Evolutionary conservation across 2,113 vertebrate genomes (phyloP), one percentile per base, ranked within the genome.

Genomic region (Amblyopsis rosae): DNA sequence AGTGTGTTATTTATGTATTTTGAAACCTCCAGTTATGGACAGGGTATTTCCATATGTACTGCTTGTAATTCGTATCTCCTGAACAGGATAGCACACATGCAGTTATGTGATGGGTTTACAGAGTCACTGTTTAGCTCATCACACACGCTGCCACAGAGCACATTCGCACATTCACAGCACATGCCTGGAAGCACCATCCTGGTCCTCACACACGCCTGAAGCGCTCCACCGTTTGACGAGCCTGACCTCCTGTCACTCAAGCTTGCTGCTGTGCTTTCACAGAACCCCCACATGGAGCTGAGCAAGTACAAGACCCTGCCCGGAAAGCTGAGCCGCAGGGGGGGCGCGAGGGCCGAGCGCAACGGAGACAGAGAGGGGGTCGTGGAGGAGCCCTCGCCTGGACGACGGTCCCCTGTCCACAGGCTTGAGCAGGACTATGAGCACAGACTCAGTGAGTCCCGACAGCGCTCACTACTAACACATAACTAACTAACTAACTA

Each of bases 301-400:
- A 95, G 89, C 85, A 97, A 94, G 80, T 98, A 96, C 71, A 94
- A 94, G 68, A 99, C 97, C 0, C 80, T 98, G 54, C 97, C 97
- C 0, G 96, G 96, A 46, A 98, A 98, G 78, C 91, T 95, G 63
- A 76, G 73, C 3, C 79, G 65, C 65, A 83, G 73, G 59, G 76
- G 50, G 0, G 78, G 83, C 35, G 26, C 45, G 82, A 17, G 91
- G 83, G 47, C 26, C 62, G 83, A 86, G 1, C 87, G 92, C 78
- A 95, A 95, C 0, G 93, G 92, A 5, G 91, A 93, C 17, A 82
- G 88, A 73, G 89, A 85, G 1, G 72, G 26, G 15, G 77, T 85
- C 8, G 67, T 17, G 2, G 83, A 83, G 1, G 81, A 82, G 1
- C 65, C 74, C 4, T 82, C 89, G 6, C 84, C 90, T 0, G 77